A percentile compares a stretch with the other conserved stretches of the same genome.
Evolutionary conservation across 2,888 invertebrate genomes (phyloP).

Genomic region (Andrena bucephala): DNA sequence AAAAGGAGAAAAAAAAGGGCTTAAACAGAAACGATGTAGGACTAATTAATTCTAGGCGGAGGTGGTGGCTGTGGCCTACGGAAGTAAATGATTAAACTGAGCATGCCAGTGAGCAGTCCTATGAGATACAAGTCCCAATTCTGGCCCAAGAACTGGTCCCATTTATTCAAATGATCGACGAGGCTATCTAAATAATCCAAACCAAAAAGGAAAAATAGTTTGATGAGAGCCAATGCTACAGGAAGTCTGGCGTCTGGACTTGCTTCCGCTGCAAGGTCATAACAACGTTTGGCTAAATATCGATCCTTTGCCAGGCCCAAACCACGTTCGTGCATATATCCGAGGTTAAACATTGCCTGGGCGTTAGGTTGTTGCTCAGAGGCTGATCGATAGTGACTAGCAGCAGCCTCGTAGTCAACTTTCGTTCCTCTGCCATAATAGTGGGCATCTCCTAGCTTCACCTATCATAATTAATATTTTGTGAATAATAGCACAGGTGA

Average conservation of each 20-base stretch:
- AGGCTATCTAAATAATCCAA: constrained; percentile 89
- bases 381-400: constrained; percentile 95
- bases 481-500: background rate
- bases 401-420: constrained; percentile 95
- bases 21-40: constrained; percentile 21
- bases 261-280: constrained; percentile 97
- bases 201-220: constrained; percentile 92
- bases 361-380: constrained; percentile 98
- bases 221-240: constrained; percentile 94
- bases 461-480: constrained; percentile 82
- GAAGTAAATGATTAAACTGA: constrained; percentile 93
- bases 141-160: constrained; percentile 91
- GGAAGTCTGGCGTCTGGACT: constrained; percentile 97
- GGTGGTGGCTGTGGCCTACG: constrained; percentile 86
- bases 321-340: constrained; percentile 99
- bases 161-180: constrained; percentile 86
- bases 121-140: constrained; percentile 98
- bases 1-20: background rate
- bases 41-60: constrained; percentile 77
- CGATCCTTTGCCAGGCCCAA: constrained; percentile 95
- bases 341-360: constrained; percentile 99
- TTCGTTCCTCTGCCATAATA: constrained; percentile 98
- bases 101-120: constrained; percentile 91
- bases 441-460: constrained; percentile 99
- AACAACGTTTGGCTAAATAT: constrained; percentile 98